These are phyloP conservation scores for Dicrostonyx torquatus DNA, from an alignment of 2,797 vertebrate genomes.

Conservation along the genomic window DNA sequence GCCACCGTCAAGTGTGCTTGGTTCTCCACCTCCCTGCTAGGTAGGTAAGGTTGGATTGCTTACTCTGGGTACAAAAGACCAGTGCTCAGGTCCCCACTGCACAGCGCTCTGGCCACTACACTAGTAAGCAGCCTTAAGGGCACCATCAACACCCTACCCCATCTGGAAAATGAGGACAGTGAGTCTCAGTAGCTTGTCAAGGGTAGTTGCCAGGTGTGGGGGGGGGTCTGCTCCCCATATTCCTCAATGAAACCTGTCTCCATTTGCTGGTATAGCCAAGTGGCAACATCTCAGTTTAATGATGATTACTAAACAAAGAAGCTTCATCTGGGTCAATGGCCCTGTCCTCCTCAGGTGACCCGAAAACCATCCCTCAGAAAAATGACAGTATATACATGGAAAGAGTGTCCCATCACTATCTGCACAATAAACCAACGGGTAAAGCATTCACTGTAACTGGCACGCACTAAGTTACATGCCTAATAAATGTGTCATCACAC, in stretches of 20 bases:
- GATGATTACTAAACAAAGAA: constrained; percentile 34
- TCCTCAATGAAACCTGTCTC: constrained; percentile 14
- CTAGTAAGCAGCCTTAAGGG: fast-evolving
- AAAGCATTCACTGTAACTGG: not conserved
- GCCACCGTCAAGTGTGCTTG: not conserved
- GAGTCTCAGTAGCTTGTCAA: not conserved
- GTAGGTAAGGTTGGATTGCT: not conserved
- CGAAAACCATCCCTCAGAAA: not conserved
- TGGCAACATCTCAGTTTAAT: constrained; percentile 55
- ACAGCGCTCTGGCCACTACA: not conserved
- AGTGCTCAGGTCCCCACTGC: not conserved
- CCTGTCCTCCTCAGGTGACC: constrained; percentile 47
- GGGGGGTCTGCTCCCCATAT: constrained; percentile 1
- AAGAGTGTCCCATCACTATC: not conserved
- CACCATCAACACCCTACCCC: not conserved
- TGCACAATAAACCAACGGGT: fast-evolving
- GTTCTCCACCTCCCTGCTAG: not conserved
- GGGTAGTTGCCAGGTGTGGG: not conserved
- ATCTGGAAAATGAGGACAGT: not conserved
- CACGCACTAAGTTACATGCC: not conserved
- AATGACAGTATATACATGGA: not conserved
- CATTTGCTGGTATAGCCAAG: constrained; percentile 30
- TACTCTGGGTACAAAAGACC: not conserved
- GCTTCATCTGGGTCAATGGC: not conserved
- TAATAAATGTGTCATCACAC: not conserved